Conservation (phyloP, 2,113 vertebrate genomes). For the Asarcornis scutulata region DNA sequence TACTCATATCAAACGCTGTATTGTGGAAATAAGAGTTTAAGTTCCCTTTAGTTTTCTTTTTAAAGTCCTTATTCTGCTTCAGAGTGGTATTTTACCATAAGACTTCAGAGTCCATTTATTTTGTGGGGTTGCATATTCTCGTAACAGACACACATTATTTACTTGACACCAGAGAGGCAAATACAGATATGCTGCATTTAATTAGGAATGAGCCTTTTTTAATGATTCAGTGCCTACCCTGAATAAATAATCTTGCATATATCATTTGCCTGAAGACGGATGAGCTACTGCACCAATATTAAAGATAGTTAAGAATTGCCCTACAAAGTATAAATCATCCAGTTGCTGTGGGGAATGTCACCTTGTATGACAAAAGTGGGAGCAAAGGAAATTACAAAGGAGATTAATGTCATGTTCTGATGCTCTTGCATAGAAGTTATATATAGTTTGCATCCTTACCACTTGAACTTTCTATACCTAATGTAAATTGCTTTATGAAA, state of each 20-base stretch:
- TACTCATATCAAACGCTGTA: background rate
- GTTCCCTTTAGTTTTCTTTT: background rate
- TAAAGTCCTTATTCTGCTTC: background rate
- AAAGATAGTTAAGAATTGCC: conserved; percentile 59
- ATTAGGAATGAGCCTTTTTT: background rate
- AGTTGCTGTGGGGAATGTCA: conserved; percentile 39
- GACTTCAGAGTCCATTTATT: background rate
- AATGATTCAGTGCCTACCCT: conserved; percentile 1
- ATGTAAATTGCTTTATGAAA: conserved; percentile 39
- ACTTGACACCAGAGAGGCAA: background rate
- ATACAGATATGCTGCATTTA: conserved; percentile 4
- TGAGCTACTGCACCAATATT: conserved; percentile 46
- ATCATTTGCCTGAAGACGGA: conserved; percentile 36
- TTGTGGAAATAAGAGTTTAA: background rate
- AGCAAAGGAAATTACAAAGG: conserved; percentile 51
- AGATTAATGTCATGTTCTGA: conserved; percentile 63
- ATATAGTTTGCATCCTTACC: background rate
- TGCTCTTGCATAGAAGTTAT: conserved; percentile 28
- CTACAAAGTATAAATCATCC: conserved; percentile 55
- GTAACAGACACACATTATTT: background rate
- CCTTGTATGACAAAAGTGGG: conserved; percentile 38
- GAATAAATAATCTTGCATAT: conserved; percentile 46
- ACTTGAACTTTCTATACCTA: conserved; percentile 17
- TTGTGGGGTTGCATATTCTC: background rate
- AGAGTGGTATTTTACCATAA: background rate